These are phyloP conservation scores for Rhombomys opimus DNA, from an alignment of 2,113 vertebrate genomes.

Conservation along the genomic window DNA sequence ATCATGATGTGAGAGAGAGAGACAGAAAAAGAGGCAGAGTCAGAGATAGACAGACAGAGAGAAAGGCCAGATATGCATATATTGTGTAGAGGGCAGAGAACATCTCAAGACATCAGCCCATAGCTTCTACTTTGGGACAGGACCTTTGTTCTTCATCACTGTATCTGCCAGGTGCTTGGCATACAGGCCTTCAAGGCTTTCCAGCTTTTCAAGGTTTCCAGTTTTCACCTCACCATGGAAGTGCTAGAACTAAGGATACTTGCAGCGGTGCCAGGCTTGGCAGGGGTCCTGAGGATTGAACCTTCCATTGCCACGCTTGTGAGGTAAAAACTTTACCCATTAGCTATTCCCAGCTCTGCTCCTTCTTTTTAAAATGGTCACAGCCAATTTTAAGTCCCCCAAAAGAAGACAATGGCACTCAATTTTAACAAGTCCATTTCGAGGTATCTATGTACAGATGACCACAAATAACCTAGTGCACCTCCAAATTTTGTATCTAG, in stretches of 20 bases:
- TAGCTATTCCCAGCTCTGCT: neutral
- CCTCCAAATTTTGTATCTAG: neutral
- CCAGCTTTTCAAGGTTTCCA: too few relatives aligned
- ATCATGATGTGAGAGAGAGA: neutral
- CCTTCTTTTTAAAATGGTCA: neutral
- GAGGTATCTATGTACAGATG: neutral
- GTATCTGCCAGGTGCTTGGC: neutral
- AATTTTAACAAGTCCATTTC: neutral
- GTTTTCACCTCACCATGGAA: too few relatives aligned
- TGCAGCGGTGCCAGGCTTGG: neutral
- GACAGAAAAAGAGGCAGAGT: neutral
- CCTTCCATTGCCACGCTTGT: neutral
- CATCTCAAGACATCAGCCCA: neutral
- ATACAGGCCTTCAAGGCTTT: neutral
- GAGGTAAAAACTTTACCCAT: too few relatives aligned
- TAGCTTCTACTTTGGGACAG: too few relatives aligned
- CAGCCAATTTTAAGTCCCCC: neutral
- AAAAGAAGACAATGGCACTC: neutral
- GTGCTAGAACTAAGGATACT: neutral
- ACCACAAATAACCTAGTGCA: neutral
- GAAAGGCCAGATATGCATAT: neutral
- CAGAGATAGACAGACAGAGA: rapidly evolving
- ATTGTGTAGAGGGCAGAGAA: neutral
- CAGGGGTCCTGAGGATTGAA: too few relatives aligned
- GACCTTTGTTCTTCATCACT: neutral